These are phyloP conservation scores for Ferrisia virgata DNA, from an alignment of 2,888 invertebrate species.

Conservation along the genomic window DNA sequence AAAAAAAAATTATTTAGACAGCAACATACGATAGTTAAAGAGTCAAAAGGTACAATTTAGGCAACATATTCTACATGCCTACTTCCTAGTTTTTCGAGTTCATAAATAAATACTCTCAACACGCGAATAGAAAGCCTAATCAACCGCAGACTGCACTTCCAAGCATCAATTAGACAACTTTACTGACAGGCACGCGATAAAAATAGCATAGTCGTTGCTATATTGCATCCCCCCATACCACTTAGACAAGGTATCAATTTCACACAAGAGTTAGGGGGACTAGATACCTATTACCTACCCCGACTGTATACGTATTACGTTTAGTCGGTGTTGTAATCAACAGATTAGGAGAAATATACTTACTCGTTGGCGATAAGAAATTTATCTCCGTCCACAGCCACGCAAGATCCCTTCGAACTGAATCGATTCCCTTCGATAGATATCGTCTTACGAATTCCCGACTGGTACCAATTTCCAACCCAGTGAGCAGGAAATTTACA, in stretches of 20 bases:
- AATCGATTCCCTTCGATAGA: constrained; percentile 76
- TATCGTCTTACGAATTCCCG: constrained; percentile 81
- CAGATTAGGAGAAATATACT: constrained; percentile 57
- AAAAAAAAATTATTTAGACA: too few relatives aligned
- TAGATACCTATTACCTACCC: too few relatives aligned
- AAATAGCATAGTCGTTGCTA: background rate
- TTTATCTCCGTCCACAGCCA: constrained; percentile 82
- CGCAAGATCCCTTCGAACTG: constrained; percentile 80
- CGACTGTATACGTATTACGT: background rate
- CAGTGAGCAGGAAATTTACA: constrained; percentile 79
- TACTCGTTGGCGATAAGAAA: constrained; percentile 84
- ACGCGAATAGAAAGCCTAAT: too few relatives aligned
- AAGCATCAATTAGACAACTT: background rate
- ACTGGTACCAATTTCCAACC: constrained; percentile 89
- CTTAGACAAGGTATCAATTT: background rate
- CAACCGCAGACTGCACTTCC: too few relatives aligned
- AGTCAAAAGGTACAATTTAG: too few relatives aligned
- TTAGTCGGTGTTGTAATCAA: background rate
- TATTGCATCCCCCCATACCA: background rate
- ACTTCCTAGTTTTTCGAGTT: too few relatives aligned
- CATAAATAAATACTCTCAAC: too few relatives aligned
- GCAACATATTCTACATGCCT: too few relatives aligned
- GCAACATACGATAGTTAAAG: too few relatives aligned
- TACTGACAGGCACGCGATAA: background rate
- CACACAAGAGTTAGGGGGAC: background rate